These are phyloP conservation scores for Phylloscopus trochiloides DNA, from an alignment of 2,113 vertebrate genomes.

Conservation along the genomic window DNA sequence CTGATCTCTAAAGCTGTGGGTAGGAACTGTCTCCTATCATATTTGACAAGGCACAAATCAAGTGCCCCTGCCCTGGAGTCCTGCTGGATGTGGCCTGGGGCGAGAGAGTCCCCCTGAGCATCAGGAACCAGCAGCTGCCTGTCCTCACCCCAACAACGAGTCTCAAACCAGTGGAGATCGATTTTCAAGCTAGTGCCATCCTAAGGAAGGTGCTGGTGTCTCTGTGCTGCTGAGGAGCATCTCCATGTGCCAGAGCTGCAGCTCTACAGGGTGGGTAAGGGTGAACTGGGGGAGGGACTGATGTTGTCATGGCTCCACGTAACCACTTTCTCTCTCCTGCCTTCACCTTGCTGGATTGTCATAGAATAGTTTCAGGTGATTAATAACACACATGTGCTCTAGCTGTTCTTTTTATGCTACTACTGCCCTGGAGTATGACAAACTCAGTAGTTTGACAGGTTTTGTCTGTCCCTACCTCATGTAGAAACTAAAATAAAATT, in stretches of 20 bases:
- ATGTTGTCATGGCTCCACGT: fast-evolving
- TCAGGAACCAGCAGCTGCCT: fast-evolving
- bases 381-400: not conserved
- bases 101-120: not conserved
- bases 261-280: not conserved
- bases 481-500: constrained; percentile 1
- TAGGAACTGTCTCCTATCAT: not conserved
- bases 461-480: not conserved
- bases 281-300: not conserved
- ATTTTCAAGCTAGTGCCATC: not conserved
- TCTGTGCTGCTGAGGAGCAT: not conserved
- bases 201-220: not conserved
- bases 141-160: fast-evolving
- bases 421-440: not conserved
- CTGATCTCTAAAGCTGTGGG: not conserved
- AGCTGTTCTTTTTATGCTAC: not conserved
- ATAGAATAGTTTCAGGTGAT: not conserved
- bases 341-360: not conserved
- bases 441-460: not conserved
- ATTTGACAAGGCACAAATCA: not conserved
- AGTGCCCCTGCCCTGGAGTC: not conserved
- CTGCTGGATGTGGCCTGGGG: fast-evolving
- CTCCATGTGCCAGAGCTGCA: not conserved
- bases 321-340: not conserved
- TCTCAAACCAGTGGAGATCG: fast-evolving